phyloP scores from a whole-genome alignment of 2,113 vertebrate genomes.

The Capreolus pygargus region DNA sequence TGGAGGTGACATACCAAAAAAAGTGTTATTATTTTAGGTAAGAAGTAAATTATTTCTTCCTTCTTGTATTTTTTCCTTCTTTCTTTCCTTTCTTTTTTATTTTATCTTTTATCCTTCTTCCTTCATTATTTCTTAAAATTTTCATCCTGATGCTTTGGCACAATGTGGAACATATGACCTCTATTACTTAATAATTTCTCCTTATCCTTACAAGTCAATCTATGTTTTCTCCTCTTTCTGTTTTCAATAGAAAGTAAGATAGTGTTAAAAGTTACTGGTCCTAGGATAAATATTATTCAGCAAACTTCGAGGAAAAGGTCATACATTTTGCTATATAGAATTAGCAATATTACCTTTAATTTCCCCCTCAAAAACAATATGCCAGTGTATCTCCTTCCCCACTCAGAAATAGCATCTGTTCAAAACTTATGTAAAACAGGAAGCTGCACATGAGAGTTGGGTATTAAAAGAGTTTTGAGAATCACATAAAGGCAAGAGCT shows the following conservation, averaged over 20 bases:
- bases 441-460: background rate
- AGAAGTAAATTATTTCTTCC: background rate
- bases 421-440: background rate
- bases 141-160: background rate
- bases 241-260: background rate
- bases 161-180: background rate
- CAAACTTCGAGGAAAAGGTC: background rate
- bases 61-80: background rate
- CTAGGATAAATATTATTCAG: background rate
- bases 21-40: background rate
- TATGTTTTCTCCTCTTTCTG: background rate
- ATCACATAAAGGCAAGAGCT: background rate
- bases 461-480: background rate
- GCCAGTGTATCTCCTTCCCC: background rate
- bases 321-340: background rate
- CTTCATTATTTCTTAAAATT: background rate
- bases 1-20: background rate
- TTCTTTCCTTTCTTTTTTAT: background rate
- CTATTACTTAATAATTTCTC: background rate
- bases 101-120: background rate
- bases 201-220: background rate
- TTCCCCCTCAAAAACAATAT: background rate
- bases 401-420: background rate
- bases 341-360: background rate
- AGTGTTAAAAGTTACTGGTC: background rate